Percentiles rank a stretch among this genome's conserved stretches.
These are phyloP conservation scores for Geophilus truncorum DNA, from an alignment of 2,888 invertebrate species.

Conservation along the genomic window DNA sequence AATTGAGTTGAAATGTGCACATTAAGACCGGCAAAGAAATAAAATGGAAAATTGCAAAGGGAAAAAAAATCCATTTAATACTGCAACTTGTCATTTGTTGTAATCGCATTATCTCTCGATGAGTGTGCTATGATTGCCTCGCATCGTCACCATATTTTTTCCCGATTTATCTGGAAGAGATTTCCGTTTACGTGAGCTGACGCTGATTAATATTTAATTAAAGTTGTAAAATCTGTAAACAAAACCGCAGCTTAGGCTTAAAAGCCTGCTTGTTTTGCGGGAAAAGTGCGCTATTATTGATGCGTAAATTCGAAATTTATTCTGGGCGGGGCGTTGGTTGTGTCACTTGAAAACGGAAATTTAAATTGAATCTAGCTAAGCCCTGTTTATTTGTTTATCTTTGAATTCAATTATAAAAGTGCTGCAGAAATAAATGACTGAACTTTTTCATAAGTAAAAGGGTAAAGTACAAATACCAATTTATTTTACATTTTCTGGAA, in stretches of 20 bases:
- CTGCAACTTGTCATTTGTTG: neutral
- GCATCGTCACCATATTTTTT: neutral
- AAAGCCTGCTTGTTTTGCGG: neutral
- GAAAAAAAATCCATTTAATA: neutral
- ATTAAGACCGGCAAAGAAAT: neutral
- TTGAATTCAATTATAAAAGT: no score
- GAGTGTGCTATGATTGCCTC: neutral
- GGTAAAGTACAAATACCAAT: no score
- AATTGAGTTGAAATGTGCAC: neutral
- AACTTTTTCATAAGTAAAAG: no score
- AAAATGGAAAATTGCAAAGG: neutral
- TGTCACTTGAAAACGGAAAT: neutral
- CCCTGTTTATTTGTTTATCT: no score
- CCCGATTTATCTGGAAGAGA: neutral
- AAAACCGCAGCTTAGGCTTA: slow-evolving; percentile 13
- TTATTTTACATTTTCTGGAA: no score
- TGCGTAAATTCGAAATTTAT: neutral
- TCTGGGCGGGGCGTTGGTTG: neutral
- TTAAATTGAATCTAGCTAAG: neutral
- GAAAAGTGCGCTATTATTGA: neutral
- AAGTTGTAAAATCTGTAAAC: neutral
- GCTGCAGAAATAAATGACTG: no score
- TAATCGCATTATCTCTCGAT: slow-evolving; percentile 1
- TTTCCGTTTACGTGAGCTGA: neutral
- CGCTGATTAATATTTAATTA: neutral